phyloP scores from a whole-genome alignment of 2,113 vertebrate species.

The Ranitomeya variabilis region DNA sequence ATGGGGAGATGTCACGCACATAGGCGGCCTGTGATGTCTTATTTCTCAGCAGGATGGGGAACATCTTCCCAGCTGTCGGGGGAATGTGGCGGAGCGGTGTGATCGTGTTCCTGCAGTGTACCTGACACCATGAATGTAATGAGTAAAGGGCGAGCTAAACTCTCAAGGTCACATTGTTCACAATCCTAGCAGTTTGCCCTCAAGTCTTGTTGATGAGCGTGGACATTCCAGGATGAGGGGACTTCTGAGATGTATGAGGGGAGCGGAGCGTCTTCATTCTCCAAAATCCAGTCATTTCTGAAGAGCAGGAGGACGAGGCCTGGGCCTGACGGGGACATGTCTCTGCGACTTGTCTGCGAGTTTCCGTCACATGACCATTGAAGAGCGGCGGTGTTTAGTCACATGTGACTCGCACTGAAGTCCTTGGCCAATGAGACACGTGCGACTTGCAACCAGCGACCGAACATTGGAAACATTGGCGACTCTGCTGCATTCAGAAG shows the following conservation, averaged over 20 bases:
- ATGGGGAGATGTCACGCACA: background rate
- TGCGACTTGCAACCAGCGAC: too few species aligned
- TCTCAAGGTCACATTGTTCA: constrained; percentile 23
- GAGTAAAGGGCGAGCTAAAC: background rate
- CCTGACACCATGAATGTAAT: background rate
- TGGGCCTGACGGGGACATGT: too few species aligned
- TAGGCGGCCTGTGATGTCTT: background rate
- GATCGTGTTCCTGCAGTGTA: background rate
- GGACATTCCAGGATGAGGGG: background rate
- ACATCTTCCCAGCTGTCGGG: background rate
- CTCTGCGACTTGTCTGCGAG: too few species aligned
- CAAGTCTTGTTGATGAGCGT: background rate
- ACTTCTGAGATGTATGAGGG: background rate
- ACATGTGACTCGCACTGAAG: too few species aligned
- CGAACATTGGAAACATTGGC: too few species aligned
- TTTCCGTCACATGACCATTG: too few species aligned
- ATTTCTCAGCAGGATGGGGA: background rate
- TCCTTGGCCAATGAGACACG: too few species aligned
- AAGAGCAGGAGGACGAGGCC: background rate
- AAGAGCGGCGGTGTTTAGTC: too few species aligned
- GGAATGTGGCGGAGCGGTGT: constrained; percentile 4
- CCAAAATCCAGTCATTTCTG: background rate
- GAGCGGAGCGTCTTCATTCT: background rate
- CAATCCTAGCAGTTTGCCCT: constrained; percentile 2
- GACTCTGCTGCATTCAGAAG: too few species aligned